Base-by-base conservation (phyloP, 2,797 vertebrate species). In the Gobionotothen gibberifrons region DNA sequence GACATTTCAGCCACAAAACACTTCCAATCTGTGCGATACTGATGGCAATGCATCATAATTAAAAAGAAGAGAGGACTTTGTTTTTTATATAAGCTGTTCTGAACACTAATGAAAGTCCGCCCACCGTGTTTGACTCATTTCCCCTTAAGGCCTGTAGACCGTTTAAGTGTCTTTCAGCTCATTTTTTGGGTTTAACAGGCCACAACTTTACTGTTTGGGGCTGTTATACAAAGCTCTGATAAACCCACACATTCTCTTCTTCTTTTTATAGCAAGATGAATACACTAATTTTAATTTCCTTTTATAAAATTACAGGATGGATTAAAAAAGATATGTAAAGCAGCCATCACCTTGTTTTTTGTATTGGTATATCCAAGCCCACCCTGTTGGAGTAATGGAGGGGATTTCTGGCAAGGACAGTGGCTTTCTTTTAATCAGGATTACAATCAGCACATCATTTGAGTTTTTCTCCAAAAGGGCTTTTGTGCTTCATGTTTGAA, bases 371-470 rank as follows among this genome's bases (percentile, higher is more conserved):
- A 19, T 62, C 7, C 14, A 26, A 71, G 59, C 72, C 54, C 52
- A 21, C 53, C 56, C 9, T 63, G 62, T 67, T 52, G 48, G 72
- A 64, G 53, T 40, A 66, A 59, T 69, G 67, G 69, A 54, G 44
- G 15, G 55, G 42, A 57, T 76, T 69, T 71, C 58, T 64, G 55
- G 48, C 9, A 5, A 16, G 47, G 22, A 68, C 44, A 58, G 32
- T 36, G 54, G n/a, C 8, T 66, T 64, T 78, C 46, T 58, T 71
- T 26, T 22, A n/a, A 70, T 59, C 13, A 6, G 59, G 59, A 66
- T 12, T 69, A 66, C 72, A 83, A 86, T 72, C 26, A 26, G 26
- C 26, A 26, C 8, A 51, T 42, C 47, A 57, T 49, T 76, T 32
- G 44, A 75, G 19, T 43, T 67, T 36, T 70, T 46, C 58, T 59